These are phyloP conservation scores for Dermolepida albohirtum DNA, from an alignment of 2,888 invertebrate genomes.

Conservation along the genomic window DNA sequence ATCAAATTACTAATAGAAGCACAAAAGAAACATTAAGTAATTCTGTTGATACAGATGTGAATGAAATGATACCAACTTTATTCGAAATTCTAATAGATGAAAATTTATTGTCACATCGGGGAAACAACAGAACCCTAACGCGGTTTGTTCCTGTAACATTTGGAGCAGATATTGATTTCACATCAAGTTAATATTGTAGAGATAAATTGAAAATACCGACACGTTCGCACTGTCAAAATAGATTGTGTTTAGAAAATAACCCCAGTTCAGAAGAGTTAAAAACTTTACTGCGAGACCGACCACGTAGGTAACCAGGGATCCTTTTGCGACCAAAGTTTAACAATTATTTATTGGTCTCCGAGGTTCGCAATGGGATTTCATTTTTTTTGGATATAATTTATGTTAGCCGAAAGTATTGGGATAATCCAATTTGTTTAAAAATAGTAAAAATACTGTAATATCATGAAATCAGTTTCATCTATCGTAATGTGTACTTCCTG, in stretches of 20 bases:
- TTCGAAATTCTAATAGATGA: neutral
- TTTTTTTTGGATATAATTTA: constrained; percentile 30
- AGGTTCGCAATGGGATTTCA: constrained; percentile 42
- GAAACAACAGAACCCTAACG: constrained; percentile 1
- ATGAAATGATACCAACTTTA: too few relatives aligned
- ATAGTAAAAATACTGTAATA: too few relatives aligned
- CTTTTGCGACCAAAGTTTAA: constrained; percentile 41
- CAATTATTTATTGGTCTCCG: constrained; percentile 46
- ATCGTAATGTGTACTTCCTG: too few relatives aligned
- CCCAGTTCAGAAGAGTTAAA: constrained; percentile 40
- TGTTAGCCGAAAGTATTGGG: neutral
- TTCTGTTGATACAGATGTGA: too few relatives aligned
- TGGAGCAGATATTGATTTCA: constrained; percentile 26
- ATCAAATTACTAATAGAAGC: too few relatives aligned
- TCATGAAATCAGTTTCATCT: too few relatives aligned
- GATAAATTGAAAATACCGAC: constrained; percentile 33
- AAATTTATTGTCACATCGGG: constrained; percentile 7
- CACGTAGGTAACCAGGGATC: constrained; percentile 40
- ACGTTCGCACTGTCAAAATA: constrained; percentile 44
- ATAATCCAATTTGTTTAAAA: neutral
- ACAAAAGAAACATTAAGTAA: too few relatives aligned
- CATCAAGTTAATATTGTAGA: constrained; percentile 34
- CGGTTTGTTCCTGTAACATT: constrained; percentile 13
- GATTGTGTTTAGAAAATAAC: constrained; percentile 48
- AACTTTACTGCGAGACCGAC: constrained; percentile 19